Evolutionary conservation across 1,140 invertebrate genomes (phyloP), one percentile per base, ranked within the genome.

Genomic region (Bradysia coprophila): DNA sequence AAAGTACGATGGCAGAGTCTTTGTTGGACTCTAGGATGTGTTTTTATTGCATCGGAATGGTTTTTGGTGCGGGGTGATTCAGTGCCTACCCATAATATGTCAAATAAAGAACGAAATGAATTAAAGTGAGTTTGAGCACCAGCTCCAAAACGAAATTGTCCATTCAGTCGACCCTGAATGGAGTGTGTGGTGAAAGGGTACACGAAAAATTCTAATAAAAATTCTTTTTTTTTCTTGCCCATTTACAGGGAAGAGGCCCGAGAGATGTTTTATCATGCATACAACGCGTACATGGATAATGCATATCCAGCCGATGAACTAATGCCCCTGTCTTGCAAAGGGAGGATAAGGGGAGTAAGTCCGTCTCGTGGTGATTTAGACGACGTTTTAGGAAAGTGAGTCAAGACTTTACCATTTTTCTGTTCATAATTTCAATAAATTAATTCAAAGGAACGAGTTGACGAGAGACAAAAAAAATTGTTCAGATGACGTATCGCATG

Each of bases 241-340:
- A 21, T 23, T 46, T 45, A 6, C 15, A 60, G 57, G 21, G 53
- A 58, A 37, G 57, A 93, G 65, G 77, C 89, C 11, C 68, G 84
- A 36, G 82, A 89, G 53, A 94, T 96, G 90, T 96, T 97, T 63
- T 89, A 91, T 63, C 93, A 97, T 74, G 92, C 87, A n/a, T 98
- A 94, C 59, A 73, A 80, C 54, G 82, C 87, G 18, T 98, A 98
- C 51, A 96, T 97, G 90, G 75, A 85, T 48, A 86, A 96, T 73
- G 94, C 94, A 15, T 98, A 89, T 69, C 94, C 94, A 44, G 92
- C 92, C 21, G 94, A 98, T 72, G 94, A 98, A 65, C 65, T 98
- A 36, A 96, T 97, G 92, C 94, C 94, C 2, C 66, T 98, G 20
- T 91, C 82, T 57, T 98, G 94, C 62, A 79, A 84, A 56, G 93